phyloP scores from a whole-genome alignment of 2,113 vertebrate genomes.

The Tragelaphus buxtoni region DNA sequence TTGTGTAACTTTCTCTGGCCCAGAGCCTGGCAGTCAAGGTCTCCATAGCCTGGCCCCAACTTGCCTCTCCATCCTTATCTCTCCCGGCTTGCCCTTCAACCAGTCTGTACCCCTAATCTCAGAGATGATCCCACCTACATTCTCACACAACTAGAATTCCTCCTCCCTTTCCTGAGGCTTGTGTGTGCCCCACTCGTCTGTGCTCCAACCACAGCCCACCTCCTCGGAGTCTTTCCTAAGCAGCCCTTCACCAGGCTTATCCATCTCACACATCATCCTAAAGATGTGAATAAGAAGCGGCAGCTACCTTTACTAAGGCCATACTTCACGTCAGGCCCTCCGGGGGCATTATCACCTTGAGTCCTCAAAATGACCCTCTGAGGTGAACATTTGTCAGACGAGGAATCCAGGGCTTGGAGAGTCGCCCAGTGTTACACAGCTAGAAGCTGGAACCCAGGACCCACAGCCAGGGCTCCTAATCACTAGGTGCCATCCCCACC shows the following conservation, averaged over 20 bases:
- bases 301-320: not conserved
- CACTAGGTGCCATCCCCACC: no score
- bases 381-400: not conserved
- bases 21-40: not conserved
- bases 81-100: not conserved
- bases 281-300: accelerated
- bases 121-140: not conserved
- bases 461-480: not conserved
- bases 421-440: not conserved
- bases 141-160: not conserved
- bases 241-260: no score
- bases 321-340: not conserved
- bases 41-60: not conserved
- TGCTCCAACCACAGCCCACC: not conserved
- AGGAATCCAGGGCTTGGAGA: not conserved
- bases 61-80: not conserved
- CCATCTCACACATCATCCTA: not conserved
- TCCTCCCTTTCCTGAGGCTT: not conserved
- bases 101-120: not conserved
- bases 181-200: not conserved
- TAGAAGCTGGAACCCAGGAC: not conserved
- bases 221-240: not conserved
- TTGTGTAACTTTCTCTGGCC: not conserved
- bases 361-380: not conserved
- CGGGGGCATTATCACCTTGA: accelerated